Evolutionary conservation across 2,797 vertebrate genomes (phyloP), one percentile per base, ranked within the genome.

Genomic region (Antrozous pallidus): DNA sequence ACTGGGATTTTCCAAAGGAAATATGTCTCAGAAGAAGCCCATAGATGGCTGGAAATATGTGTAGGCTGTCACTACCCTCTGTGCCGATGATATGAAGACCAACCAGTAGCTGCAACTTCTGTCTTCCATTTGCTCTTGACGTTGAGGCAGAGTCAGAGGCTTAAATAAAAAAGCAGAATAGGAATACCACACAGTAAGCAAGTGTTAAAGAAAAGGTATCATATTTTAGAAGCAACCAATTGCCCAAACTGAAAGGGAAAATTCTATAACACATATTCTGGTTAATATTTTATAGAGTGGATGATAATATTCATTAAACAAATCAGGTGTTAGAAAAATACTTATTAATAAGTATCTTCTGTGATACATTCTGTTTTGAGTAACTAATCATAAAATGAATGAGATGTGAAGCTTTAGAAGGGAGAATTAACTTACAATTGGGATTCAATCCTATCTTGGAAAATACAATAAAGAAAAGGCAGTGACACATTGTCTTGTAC

Each of bases 251-350:
- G 47, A 86, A 91, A 79, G 54, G 47, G 65, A 71, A 92, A 82
- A 88, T 85, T 28, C 54, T 79, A 6, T 38, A 85, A 75, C 49
- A 58, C 28, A 73, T 56, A 85, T 42, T 42, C 24, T 86, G 24
- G 20, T 49, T 96, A 77, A 70, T 89, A 70, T 89, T 87, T 73
- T 87, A 82, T 51, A 56, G 18, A n/a, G n/a, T 77, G 26, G 12
- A 79, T 85, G 24, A 5, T 77, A 88, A 58, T 91, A 77, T 95
- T 78, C 93, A 94, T 91, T 38, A 81, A 96, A 31, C 22, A 78
- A 91, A 79, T 92, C 28, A 82, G 33, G 3, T 11, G 18, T 56
- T 94, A 86, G n/a, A 95, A 89, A 80, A 90, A 67, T 94, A 80
- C 69, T 93, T 81, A 61, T 65, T 94, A 74, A 26, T 79, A 18